Conservation (phyloP, 2,888 invertebrate species). For the Yponomeuta cagnagella region DNA sequence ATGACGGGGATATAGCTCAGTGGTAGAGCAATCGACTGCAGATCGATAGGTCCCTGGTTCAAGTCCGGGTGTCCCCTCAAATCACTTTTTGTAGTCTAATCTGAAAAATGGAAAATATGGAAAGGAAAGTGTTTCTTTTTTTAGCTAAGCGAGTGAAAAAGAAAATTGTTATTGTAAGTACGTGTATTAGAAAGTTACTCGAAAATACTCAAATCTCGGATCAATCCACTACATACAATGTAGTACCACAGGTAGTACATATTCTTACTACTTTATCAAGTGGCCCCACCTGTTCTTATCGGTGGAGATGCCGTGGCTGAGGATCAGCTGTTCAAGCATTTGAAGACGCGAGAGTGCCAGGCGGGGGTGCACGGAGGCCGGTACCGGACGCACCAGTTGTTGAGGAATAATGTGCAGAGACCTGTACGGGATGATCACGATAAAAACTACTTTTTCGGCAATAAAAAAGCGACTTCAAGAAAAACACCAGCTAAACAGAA, state of each 20-base stretch:
- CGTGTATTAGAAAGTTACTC: too few species aligned
- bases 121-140: too few species aligned
- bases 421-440: slow-evolving; percentile 48
- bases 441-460: neutral
- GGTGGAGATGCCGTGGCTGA: slow-evolving; percentile 89
- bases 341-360: slow-evolving; percentile 89
- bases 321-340: slow-evolving; percentile 90
- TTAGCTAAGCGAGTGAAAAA: too few species aligned
- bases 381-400: slow-evolving; percentile 87
- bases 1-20: slow-evolving; percentile 59
- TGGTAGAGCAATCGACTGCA: slow-evolving; percentile 74
- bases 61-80: slow-evolving; percentile 25
- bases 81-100: too few species aligned
- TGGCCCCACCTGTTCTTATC: slow-evolving; percentile 85
- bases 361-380: slow-evolving; percentile 90
- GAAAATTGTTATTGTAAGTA: too few species aligned
- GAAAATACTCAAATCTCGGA: too few species aligned
- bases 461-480: too few species aligned
- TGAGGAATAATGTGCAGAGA: slow-evolving; percentile 89
- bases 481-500: too few species aligned
- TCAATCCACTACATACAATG: too few species aligned
- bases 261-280: too few species aligned
- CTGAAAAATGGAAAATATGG: too few species aligned
- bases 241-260: too few species aligned
- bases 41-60: slow-evolving; percentile 55